Percentiles rank a stretch among this genome's conserved stretches.
These are phyloP conservation scores for Pangasius djambal DNA, from an alignment of 2,797 vertebrate genomes.

Conservation along the genomic window DNA sequence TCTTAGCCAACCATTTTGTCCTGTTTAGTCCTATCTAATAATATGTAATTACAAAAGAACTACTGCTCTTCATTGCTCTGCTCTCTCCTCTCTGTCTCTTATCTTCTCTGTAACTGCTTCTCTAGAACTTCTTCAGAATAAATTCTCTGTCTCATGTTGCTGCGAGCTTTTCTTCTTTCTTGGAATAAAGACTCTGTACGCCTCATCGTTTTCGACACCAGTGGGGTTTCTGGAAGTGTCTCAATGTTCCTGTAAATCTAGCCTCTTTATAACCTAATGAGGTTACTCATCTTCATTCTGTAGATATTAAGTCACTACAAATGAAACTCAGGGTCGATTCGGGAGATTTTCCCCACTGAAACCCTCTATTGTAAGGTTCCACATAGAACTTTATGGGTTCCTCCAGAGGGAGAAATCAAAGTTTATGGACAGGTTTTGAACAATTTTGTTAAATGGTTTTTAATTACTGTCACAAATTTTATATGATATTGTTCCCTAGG, in stretches of 20 bases:
- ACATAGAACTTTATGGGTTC: neutral
- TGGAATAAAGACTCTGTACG: neutral
- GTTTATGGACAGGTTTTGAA: slow-evolving; percentile 20
- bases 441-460: slow-evolving; percentile 11
- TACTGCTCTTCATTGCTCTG: neutral
- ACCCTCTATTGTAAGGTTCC: neutral
- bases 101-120: neutral
- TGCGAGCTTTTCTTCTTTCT: neutral
- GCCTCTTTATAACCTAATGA: slow-evolving; percentile 19
- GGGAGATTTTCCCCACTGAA: neutral
- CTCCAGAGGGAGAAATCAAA: slow-evolving; percentile 12
- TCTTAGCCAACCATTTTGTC: neutral
- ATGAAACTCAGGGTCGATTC: neutral
- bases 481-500: slow-evolving; percentile 4
- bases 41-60: neutral
- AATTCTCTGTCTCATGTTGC: neutral
- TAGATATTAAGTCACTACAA: slow-evolving; percentile 15
- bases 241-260: slow-evolving; percentile 15
- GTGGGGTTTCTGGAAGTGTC: slow-evolving; percentile 1
- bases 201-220: slow-evolving; percentile 6
- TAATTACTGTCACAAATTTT: neutral
- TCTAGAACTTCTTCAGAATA: neutral
- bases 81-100: neutral
- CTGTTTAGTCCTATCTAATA: neutral
- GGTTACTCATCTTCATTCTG: slow-evolving; percentile 23